Conservation (phyloP, 2,797 vertebrate species). For the Taeniopygia guttata region DNA sequence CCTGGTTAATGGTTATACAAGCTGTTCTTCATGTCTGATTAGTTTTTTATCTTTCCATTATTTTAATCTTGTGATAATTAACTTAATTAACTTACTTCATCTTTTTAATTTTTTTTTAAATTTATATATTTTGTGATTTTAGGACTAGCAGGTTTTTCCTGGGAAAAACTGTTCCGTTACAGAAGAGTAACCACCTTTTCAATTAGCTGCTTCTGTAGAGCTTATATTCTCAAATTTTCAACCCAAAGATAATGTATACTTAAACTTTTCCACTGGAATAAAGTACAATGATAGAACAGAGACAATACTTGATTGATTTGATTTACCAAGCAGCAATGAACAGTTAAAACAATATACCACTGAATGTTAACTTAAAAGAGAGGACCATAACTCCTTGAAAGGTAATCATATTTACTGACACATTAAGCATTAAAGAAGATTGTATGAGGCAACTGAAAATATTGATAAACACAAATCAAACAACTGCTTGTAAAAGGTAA, state of each 20-base stretch:
- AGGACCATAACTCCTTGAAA: conserved; percentile 36
- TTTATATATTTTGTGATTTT: conserved; percentile 25
- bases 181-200: neutral
- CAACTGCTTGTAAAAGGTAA: neutral
- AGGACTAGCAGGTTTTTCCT: conserved; percentile 5
- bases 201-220: conserved; percentile 12
- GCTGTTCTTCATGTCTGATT: conserved; percentile 70
- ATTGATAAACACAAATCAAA: neutral
- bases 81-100: conserved; percentile 46
- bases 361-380: conserved; percentile 39
- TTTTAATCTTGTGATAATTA: conserved; percentile 69
- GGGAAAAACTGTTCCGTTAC: neutral
- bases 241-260: neutral
- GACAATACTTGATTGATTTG: conserved; percentile 47
- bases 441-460: neutral
- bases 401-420: conserved; percentile 39
- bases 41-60: conserved; percentile 67
- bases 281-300: neutral
- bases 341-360: conserved; percentile 28
- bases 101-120: neutral
- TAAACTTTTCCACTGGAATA: conserved; percentile 17
- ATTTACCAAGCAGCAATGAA: conserved; percentile 46
- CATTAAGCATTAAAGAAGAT: conserved; percentile 7
- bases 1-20: conserved; percentile 75
- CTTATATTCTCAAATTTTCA: conserved; percentile 10